Base-by-base conservation (phyloP, 2,113 vertebrate genomes). In the Chaetorhynchus papuensis region DNA sequence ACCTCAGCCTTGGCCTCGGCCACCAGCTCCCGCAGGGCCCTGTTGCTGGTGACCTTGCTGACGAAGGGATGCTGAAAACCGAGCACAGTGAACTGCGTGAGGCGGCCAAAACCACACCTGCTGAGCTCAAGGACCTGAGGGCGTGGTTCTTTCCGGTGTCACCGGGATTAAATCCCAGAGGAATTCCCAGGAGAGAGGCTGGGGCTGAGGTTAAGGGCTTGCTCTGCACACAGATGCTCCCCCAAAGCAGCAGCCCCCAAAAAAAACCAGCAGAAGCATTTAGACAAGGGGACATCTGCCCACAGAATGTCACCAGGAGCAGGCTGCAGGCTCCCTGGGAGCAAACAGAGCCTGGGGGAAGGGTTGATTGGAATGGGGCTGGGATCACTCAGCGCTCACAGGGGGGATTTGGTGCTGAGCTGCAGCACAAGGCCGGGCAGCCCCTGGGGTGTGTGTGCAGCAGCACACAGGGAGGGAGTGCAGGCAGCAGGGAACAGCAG, bases 1-100 rank as follows among this genome's bases (percentile, higher is more conserved):
- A 99, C 99, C 94, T 99, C 99, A 6, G 99, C 99, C 95, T 99
- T 99, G 76, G 99, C 99, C 96, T 99, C 99, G 0, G 99, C 99
- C 95, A 99, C 99, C 97, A 99, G 98, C 95, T 99, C 99, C 18
- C 98, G 93, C 90, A 99, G 96, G 2, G 99, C 99, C 64, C 98
- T 98, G 97, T 99, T 99, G 4, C 95, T 98, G 79, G 96, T 98
- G 96, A 99, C 96, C 0, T 97, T 98, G 76, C 94, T 98, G 92
- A 99, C 98, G 1, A 99, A 99, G 35, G 98, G 98, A 47, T 99
- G 99, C 99, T 99, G 94, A 21, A 79, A 88, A 95, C 23, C 35
- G 52, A 96, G 56, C 41, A 75, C 23, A 86, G 8, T 0, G 18
- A 14, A 3, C 12, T 13, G 1, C 0, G 2, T 60, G 30, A 93